phyloP scores from a whole-genome alignment of 2,797 vertebrate species.

The Buphagus erythrorhynchus region DNA sequence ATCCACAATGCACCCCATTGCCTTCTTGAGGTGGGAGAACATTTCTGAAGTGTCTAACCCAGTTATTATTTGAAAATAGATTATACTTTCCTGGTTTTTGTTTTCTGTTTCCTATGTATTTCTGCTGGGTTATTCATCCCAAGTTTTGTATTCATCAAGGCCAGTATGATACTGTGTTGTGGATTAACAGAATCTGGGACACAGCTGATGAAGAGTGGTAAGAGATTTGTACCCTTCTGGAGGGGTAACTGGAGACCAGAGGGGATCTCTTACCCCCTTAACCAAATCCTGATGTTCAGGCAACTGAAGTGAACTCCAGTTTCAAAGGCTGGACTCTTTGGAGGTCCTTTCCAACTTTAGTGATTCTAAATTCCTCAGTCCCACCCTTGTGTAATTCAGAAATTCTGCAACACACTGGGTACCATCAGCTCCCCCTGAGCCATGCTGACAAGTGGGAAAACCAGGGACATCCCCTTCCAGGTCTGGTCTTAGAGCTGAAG shows the following conservation, averaged over 20 bases:
- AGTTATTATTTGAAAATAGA: neutral
- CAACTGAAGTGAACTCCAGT: neutral
- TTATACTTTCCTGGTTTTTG: neutral
- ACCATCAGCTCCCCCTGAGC: neutral
- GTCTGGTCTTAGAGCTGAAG: neutral
- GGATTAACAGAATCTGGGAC: neutral
- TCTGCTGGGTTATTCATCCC: neutral
- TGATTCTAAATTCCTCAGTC: neutral
- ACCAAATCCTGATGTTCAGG: neutral
- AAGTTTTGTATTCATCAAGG: neutral
- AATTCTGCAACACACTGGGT: neutral
- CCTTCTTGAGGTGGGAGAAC: neutral
- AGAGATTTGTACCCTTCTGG: neutral
- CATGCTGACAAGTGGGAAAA: neutral
- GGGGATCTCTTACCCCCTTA: neutral
- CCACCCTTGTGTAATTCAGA: neutral
- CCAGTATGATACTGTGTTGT: neutral
- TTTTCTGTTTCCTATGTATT: neutral
- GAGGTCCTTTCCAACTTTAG: neutral
- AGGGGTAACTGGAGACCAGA: neutral
- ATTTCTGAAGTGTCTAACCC: neutral
- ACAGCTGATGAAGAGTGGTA: neutral
- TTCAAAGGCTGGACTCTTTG: neutral
- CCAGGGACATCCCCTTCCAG: neutral
- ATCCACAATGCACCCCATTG: fast-evolving